These are phyloP conservation scores for Coregonus clupeaformis DNA, from an alignment of 2,113 vertebrate species.

Conservation along the genomic window DNA sequence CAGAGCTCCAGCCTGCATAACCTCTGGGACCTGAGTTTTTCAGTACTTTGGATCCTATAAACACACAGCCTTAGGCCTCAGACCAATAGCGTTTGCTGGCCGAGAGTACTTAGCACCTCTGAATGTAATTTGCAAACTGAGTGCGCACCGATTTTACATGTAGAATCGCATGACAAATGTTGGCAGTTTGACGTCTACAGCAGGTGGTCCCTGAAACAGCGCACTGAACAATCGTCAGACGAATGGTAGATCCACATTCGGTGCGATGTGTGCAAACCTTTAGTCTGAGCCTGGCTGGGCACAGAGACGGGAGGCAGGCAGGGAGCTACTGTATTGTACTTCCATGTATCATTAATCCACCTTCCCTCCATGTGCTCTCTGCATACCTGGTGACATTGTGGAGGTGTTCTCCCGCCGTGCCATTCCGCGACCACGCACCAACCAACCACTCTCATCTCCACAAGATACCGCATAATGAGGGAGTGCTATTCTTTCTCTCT, in stretches of 20 bases:
- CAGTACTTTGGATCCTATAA: neutral
- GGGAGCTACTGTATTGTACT: conserved; percentile 1
- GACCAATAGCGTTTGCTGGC: too few species aligned
- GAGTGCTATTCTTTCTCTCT: neutral
- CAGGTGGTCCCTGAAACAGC: too few species aligned
- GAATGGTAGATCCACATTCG: too few species aligned
- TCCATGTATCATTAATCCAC: conserved; percentile 11
- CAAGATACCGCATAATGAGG: neutral
- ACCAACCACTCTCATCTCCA: neutral
- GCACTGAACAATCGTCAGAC: too few species aligned
- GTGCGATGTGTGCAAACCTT: too few species aligned
- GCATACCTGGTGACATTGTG: neutral
- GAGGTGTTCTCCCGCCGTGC: neutral
- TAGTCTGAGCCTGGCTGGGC: neutral
- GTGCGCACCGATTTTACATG: too few species aligned
- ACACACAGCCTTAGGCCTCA: conserved; percentile 2
- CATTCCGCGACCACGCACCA: neutral
- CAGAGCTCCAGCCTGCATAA: neutral
- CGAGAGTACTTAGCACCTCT: too few species aligned
- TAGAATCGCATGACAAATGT: too few species aligned
- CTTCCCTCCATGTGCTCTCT: neutral
- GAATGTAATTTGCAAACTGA: too few species aligned
- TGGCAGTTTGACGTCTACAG: too few species aligned
- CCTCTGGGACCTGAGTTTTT: neutral
- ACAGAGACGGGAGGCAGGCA: neutral